phyloP scores from a whole-genome alignment of 1,140 invertebrate species.

The Pseudomyrmex gracilis region DNA sequence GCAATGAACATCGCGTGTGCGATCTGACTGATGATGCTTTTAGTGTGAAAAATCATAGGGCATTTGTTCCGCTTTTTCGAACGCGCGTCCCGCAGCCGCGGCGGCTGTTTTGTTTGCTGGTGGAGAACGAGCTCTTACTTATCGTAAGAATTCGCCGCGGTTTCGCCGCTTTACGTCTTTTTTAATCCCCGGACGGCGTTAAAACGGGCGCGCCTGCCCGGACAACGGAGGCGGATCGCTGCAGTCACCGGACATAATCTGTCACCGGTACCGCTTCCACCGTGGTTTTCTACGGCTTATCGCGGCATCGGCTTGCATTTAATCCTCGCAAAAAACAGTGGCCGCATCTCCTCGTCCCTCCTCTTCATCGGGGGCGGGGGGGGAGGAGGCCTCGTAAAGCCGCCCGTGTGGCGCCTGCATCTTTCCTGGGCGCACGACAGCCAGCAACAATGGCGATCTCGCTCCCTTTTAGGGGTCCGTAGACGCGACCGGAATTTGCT shows the following conservation, averaged over 20 bases:
- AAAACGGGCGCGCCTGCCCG: constrained; percentile 13
- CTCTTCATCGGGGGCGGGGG: constrained; percentile 69
- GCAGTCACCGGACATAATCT: constrained; percentile 80
- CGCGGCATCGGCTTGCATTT: constrained; percentile 83
- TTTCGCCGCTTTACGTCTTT: constrained; percentile 7
- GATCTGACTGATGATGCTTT: constrained; percentile 40
- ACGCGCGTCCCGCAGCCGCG: neutral
- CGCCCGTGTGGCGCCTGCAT: constrained; percentile 82
- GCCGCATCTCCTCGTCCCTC: constrained; percentile 57
- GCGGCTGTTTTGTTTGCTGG: neutral
- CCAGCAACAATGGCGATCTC: constrained; percentile 72
- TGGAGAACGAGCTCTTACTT: neutral
- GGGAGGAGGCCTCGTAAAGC: constrained; percentile 76
- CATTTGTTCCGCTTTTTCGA: neutral
- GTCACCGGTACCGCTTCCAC: constrained; percentile 82
- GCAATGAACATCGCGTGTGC: constrained; percentile 4
- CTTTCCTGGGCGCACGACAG: constrained; percentile 75
- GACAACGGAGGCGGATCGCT: constrained; percentile 63
- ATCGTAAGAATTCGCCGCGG: constrained; percentile 59
- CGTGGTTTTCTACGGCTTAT: constrained; percentile 83
- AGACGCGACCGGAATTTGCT: constrained; percentile 63
- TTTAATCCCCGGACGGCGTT: constrained; percentile 21
- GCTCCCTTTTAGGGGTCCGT: constrained; percentile 31
- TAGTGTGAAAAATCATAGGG: constrained; percentile 46
- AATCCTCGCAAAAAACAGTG: constrained; percentile 82